Evolutionary conservation across 1,140 invertebrate species (phyloP).

Genomic region (Thaumatotibia leucotreta): DNA sequence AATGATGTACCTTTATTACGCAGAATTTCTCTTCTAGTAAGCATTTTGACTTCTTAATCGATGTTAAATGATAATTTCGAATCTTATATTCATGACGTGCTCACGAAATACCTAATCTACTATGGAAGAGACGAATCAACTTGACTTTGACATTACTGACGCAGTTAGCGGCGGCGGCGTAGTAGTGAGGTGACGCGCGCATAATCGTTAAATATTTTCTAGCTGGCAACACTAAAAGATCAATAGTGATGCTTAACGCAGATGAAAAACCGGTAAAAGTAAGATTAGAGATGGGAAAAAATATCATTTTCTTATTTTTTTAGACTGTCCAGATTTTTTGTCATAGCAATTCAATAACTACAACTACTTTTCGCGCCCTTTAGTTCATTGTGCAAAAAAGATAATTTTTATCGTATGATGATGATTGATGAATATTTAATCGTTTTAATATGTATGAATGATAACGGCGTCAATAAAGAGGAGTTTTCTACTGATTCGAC

Average conservation of each 20-base stretch:
- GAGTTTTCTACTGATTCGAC: too few species aligned
- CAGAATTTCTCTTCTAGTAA: not conserved
- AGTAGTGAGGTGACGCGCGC: not conserved
- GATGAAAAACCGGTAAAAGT: constrained; percentile 7
- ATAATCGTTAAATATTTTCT: not conserved
- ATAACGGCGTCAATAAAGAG: too few species aligned
- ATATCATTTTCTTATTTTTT: too few species aligned
- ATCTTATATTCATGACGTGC: constrained; percentile 1
- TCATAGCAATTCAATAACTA: too few species aligned
- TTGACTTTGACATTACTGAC: constrained; percentile 1
- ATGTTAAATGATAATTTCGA: not conserved
- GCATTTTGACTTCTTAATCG: not conserved
- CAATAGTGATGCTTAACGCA: not conserved
- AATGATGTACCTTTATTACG: not conserved
- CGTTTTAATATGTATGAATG: too few species aligned
- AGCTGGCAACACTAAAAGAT: not conserved
- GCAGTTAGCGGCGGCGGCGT: not conserved
- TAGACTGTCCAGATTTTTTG: too few species aligned
- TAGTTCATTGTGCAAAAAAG: too few species aligned
- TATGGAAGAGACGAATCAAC: not conserved
- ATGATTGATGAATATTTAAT: too few species aligned
- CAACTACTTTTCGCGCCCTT: too few species aligned
- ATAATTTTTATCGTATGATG: too few species aligned
- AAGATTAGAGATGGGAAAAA: too few species aligned
- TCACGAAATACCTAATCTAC: not conserved